phyloP scores from a whole-genome alignment of 2,113 vertebrate species.

The Amphiprion ocellaris region DNA sequence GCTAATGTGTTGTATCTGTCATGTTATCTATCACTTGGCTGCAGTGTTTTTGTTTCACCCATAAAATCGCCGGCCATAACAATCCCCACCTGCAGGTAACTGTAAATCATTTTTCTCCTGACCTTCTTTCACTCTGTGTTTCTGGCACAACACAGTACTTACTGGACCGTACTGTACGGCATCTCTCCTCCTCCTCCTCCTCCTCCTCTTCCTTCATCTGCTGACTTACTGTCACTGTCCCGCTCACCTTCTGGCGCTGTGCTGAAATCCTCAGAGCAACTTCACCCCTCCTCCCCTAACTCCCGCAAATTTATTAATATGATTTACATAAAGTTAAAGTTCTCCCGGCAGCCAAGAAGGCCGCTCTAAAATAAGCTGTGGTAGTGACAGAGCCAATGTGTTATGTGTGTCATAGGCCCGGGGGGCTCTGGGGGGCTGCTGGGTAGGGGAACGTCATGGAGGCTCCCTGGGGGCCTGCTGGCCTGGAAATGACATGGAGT shows the following conservation, averaged over 20 bases:
- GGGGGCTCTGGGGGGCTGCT: slow-evolving; percentile 66
- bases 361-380: slow-evolving; percentile 85
- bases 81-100: slow-evolving; percentile 44
- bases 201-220: slow-evolving; percentile 59
- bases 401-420: slow-evolving; percentile 81
- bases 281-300: slow-evolving; percentile 43
- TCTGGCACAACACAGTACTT: slow-evolving; percentile 20
- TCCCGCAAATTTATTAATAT: slow-evolving; percentile 85
- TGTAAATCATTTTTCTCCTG: slow-evolving; percentile 54
- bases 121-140: slow-evolving; percentile 57
- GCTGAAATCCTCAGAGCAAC: slow-evolving; percentile 77
- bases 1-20: background rate
- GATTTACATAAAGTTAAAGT: slow-evolving; percentile 87
- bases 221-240: slow-evolving; percentile 77
- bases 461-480: slow-evolving; percentile 64
- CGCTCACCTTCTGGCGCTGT: slow-evolving; percentile 74
- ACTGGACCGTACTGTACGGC: slow-evolving; percentile 40
- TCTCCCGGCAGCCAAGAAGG: slow-evolving; percentile 77
- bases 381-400: slow-evolving; percentile 83
- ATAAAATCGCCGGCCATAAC: slow-evolving; percentile 25
- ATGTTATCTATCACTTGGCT: background rate
- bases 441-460: slow-evolving; percentile 50
- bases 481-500: slow-evolving; percentile 85
- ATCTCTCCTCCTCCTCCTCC: slow-evolving; percentile 32
- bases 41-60: slow-evolving; percentile 27